Conservation (phyloP, 1,140 invertebrate species). For the Laupala kohalensis region DNA sequence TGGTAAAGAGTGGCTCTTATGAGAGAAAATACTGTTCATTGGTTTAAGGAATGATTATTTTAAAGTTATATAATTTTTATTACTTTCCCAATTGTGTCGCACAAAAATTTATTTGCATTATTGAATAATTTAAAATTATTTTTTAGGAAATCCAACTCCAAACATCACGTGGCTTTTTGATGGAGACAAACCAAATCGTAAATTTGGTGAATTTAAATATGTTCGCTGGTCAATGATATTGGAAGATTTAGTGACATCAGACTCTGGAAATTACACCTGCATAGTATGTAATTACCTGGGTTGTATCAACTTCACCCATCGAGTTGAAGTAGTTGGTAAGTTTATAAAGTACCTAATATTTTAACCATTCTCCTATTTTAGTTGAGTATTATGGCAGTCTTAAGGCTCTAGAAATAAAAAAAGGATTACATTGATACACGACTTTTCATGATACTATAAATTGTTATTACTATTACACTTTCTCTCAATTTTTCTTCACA, state of each 20-base stretch:
- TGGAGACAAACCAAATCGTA: constrained; percentile 40
- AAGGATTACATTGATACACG: too few species aligned
- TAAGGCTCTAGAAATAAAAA: too few species aligned
- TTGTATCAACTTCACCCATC: constrained; percentile 60
- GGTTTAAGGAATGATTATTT: too few species aligned
- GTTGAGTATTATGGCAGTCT: neutral
- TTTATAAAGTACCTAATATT: constrained; percentile 13
- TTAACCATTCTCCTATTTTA: neutral
- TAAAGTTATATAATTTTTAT: too few species aligned
- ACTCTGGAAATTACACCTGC: constrained; percentile 77
- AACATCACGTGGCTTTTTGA: constrained; percentile 71
- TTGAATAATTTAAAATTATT: neutral
- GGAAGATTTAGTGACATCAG: constrained; percentile 59
- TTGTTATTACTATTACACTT: too few species aligned
- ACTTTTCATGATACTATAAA: too few species aligned
- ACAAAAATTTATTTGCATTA: neutral
- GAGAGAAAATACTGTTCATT: too few species aligned
- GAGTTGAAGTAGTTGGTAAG: constrained; percentile 61
- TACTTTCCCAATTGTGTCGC: too few species aligned
- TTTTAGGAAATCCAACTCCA: constrained; percentile 53
- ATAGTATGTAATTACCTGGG: constrained; percentile 63
- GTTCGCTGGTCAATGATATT: constrained; percentile 54
- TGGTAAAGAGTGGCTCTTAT: too few species aligned
- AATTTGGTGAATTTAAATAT: constrained; percentile 41
- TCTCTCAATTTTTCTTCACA: too few species aligned